phyloP scores from a whole-genome alignment of 2,113 vertebrate species.

The Acrocephalus kingi region DNA sequence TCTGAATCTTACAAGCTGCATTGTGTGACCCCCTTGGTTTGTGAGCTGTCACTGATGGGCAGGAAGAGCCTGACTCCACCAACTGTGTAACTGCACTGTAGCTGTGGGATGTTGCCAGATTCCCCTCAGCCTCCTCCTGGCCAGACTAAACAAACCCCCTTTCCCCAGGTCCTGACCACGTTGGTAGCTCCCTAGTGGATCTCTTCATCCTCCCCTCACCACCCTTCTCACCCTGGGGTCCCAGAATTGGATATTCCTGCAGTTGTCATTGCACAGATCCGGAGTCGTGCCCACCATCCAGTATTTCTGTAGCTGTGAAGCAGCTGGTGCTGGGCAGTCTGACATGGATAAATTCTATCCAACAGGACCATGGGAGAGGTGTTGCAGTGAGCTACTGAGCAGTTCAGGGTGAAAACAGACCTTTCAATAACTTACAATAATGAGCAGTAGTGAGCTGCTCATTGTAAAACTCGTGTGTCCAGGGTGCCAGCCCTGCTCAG shows the following conservation, averaged over 20 bases:
- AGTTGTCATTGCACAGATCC: neutral
- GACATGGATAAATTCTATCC: neutral
- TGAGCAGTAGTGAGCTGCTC: neutral
- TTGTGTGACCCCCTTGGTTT: neutral
- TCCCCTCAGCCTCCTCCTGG: neutral
- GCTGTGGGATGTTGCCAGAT: neutral
- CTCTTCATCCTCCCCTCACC: neutral
- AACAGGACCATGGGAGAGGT: neutral
- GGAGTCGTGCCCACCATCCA: neutral
- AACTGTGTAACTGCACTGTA: neutral
- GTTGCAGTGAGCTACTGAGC: neutral
- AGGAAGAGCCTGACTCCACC: neutral
- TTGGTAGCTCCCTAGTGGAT: neutral
- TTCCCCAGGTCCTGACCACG: neutral
- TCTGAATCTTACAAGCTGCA: neutral
- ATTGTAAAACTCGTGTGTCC: fast-evolving
- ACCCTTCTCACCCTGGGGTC: neutral
- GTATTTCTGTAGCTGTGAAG: neutral
- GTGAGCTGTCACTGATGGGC: neutral
- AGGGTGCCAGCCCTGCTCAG: neutral
- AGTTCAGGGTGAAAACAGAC: neutral
- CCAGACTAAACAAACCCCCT: neutral
- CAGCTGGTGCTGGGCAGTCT: neutral
- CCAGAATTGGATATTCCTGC: fast-evolving
- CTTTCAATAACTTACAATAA: neutral